Evolutionary conservation across 2,888 invertebrate genomes (phyloP).

Genomic region (Nebria salina): DNA sequence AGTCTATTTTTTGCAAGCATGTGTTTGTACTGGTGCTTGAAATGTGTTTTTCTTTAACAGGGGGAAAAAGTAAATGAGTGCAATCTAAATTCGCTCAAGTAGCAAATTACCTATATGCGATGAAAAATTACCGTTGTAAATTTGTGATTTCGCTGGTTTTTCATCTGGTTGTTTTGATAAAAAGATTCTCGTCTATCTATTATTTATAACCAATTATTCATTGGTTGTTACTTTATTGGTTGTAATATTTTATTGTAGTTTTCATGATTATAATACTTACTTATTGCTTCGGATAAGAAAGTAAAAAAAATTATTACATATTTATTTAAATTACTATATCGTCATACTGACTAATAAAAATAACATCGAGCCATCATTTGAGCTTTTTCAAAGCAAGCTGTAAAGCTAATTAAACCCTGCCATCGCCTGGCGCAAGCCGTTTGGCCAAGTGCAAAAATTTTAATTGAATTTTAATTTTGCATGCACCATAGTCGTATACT

Average conservation of each 20-base stretch:
- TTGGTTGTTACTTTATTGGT: background rate
- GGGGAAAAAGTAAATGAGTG: constrained; percentile 29
- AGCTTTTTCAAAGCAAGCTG: constrained; percentile 15
- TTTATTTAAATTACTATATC: constrained; percentile 9
- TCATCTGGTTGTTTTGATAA: constrained; percentile 39
- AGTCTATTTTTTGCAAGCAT: constrained; percentile 15
- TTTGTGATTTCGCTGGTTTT: constrained; percentile 30
- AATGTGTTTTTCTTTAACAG: constrained; percentile 11
- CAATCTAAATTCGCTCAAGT: constrained; percentile 44
- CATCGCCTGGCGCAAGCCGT: constrained; percentile 15
- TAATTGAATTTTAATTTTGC: constrained; percentile 40
- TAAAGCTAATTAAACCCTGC: constrained; percentile 32
- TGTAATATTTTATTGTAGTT: too few relatives aligned
- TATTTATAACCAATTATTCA: constrained; percentile 7
- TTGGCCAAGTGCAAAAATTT: constrained; percentile 37
- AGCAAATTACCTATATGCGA: constrained; percentile 41
- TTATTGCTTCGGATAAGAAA: background rate
- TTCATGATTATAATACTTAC: too few relatives aligned
- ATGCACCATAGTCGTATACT: constrained; percentile 15
- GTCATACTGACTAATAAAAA: constrained; percentile 10
- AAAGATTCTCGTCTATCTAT: constrained; percentile 22
- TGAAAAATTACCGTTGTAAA: constrained; percentile 37
- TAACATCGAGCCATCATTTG: constrained; percentile 21
- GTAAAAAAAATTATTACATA: background rate
- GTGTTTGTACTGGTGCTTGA: constrained; percentile 8